phyloP scores from a whole-genome alignment of 2,797 vertebrate species.

The Urophycis tenuis region DNA sequence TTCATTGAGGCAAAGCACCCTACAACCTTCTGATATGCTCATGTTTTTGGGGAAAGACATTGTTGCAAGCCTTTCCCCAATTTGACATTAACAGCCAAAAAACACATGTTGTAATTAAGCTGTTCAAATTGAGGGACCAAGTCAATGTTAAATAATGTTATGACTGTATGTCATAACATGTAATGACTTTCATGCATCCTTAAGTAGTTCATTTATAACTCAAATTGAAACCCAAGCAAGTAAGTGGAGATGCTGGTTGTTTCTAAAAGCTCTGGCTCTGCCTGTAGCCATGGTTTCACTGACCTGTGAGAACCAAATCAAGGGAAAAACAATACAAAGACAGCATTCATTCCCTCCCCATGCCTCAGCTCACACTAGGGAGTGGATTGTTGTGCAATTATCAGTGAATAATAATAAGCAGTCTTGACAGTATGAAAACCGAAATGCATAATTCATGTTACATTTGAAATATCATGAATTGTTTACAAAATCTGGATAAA shows the following conservation, averaged over 20 bases:
- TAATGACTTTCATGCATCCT: not conserved
- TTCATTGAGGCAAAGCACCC: not conserved
- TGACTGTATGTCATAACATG: no score
- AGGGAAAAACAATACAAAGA: constrained; percentile 52
- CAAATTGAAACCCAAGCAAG: not conserved
- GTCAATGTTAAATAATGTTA: not conserved
- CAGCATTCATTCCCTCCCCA: constrained; percentile 42
- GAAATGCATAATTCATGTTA: not conserved
- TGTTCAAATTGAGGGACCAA: not conserved
- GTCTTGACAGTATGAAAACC: not conserved
- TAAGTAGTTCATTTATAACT: not conserved
- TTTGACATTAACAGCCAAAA: not conserved
- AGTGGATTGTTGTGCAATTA: constrained; percentile 36
- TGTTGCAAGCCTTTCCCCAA: not conserved
- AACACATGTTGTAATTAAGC: not conserved
- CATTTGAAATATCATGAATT: not conserved
- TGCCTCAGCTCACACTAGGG: constrained; percentile 45
- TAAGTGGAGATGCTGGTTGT: not conserved
- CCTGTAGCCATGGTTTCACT: constrained; percentile 11
- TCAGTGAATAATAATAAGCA: constrained; percentile 4
- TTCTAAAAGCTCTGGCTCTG: not conserved
- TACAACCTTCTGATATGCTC: no score
- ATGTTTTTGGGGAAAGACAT: no score
- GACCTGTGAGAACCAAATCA: constrained; percentile 16
- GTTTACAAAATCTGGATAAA: not conserved